These are phyloP conservation scores for Chelonoidis abingdonii DNA, from an alignment of 2,113 vertebrate species.

Conservation along the genomic window DNA sequence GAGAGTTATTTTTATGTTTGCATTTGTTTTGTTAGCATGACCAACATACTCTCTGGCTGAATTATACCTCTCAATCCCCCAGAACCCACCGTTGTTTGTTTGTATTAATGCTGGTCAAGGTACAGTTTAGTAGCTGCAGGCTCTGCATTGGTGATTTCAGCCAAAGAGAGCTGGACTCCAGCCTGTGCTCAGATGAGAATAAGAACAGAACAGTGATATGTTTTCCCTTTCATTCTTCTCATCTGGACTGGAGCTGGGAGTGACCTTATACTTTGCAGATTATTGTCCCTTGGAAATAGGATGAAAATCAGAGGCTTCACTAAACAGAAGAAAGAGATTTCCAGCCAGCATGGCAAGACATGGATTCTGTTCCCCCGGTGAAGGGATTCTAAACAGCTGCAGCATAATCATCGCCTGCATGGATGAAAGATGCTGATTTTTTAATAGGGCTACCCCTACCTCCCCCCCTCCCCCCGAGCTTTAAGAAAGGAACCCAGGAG, in stretches of 20 bases:
- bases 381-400: neutral
- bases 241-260: neutral
- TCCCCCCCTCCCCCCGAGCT: accelerated
- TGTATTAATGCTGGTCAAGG: neutral
- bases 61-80: neutral
- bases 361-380: neutral
- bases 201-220: accelerated
- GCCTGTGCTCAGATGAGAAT: slow-evolving; percentile 1
- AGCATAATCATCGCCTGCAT: accelerated
- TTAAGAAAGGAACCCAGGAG: neutral
- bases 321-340: neutral
- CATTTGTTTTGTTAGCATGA: slow-evolving; percentile 59
- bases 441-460: neutral
- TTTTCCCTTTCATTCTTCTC: neutral
- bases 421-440: neutral
- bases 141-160: neutral
- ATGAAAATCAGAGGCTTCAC: neutral
- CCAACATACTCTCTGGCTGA: neutral
- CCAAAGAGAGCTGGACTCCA: neutral
- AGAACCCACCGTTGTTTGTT: neutral
- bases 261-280: neutral
- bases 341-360: neutral
- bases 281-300: neutral
- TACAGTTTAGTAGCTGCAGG: neutral
- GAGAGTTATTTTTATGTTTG: neutral